phyloP scores from a whole-genome alignment of 2,113 vertebrate species.

The Pyxicephalus adspersus region DNA sequence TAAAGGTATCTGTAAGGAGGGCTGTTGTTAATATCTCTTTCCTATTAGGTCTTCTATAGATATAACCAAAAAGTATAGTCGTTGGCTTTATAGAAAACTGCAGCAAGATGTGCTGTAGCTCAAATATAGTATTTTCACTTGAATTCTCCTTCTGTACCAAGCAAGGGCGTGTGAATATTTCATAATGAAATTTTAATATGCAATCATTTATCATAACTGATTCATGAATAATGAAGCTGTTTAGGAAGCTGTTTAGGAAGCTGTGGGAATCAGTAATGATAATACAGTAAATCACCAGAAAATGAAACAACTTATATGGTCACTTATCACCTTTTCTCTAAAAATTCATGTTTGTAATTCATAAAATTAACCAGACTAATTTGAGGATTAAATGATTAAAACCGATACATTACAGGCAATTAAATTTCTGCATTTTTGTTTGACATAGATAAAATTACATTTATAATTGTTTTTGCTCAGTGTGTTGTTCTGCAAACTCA shows the following conservation, averaged over 20 bases:
- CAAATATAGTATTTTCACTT: no score
- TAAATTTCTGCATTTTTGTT: constrained; percentile 23
- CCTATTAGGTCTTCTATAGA: no score
- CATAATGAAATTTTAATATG: neutral
- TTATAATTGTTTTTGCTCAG: constrained; percentile 21
- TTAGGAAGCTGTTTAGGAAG: constrained; percentile 9
- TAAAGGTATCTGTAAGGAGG: no score
- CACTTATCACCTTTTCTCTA: constrained; percentile 2
- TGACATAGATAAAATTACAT: neutral
- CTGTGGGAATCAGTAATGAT: neutral
- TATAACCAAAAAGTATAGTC: no score
- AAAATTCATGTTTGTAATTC: constrained; percentile 12
- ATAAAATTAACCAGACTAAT: constrained; percentile 1
- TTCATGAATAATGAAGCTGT: constrained; percentile 14
- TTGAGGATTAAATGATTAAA: constrained; percentile 9
- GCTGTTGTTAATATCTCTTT: no score
- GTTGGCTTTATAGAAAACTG: no score
- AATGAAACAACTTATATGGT: constrained; percentile 4
- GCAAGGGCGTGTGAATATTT: neutral
- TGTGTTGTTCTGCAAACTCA: constrained; percentile 4
- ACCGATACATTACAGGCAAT: neutral
- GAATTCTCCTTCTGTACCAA: neutral
- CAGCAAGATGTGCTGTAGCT: no score
- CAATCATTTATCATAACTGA: constrained; percentile 11
- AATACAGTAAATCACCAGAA: constrained; percentile 2